A percentile compares a stretch with the other conserved stretches of the same genome.
phyloP scores from a whole-genome alignment of 2,113 vertebrate species.

The Dipodomys spectabilis region DNA sequence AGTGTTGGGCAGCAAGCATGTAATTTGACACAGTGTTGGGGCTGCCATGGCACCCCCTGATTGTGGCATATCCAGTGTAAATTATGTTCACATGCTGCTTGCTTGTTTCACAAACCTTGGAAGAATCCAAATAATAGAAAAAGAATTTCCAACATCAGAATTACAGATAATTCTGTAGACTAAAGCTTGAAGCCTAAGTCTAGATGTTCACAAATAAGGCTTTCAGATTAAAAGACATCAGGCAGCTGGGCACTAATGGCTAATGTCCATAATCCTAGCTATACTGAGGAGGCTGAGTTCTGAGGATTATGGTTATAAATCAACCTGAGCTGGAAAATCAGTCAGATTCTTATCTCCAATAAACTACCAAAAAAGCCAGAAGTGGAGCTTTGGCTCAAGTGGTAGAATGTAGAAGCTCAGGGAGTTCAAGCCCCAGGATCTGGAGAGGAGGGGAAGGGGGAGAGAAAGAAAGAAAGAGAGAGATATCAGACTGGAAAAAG shows the following conservation, averaged over 20 bases:
- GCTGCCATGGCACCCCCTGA: not conserved
- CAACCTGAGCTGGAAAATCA: no score
- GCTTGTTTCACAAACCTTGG: not conserved
- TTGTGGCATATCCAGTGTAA: not conserved
- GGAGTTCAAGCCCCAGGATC: no score
- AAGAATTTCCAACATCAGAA: not conserved
- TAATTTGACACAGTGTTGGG: not conserved
- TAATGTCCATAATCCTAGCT: no score
- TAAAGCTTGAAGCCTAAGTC: constrained; percentile 33
- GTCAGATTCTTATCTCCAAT: no score
- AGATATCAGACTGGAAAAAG: not conserved
- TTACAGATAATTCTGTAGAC: not conserved
- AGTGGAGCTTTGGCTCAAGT: no score
- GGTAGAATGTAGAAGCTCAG: no score
- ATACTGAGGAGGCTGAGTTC: no score
- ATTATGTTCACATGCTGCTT: not conserved
- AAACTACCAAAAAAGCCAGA: no score
- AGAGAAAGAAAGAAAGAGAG: no score
- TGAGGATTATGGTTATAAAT: no score
- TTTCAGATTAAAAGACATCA: not conserved
- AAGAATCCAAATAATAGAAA: not conserved
- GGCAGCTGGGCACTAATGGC: not conserved
- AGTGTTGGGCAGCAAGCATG: not conserved
- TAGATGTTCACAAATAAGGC: not conserved
- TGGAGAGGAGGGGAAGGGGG: no score